These are phyloP conservation scores for Scyliorhinus canicula DNA, from an alignment of 2,797 vertebrate genomes.

Conservation along the genomic window DNA sequence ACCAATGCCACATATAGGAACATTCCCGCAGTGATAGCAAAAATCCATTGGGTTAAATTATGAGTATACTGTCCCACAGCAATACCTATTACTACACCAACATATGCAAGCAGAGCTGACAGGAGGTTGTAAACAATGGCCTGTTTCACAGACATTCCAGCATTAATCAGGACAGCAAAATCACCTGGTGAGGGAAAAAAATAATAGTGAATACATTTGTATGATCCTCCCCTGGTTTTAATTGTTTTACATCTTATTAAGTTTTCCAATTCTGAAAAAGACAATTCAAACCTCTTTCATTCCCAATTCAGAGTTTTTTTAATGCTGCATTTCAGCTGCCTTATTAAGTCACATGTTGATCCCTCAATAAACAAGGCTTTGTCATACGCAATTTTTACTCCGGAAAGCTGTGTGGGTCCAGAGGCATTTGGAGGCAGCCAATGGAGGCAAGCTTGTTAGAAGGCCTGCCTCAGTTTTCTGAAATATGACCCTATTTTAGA, in stretches of 20 bases:
- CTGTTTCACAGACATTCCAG: conserved; percentile 93
- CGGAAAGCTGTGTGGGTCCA: background rate
- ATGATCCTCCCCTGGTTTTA: background rate
- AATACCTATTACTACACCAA: conserved; percentile 91
- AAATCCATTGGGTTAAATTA: conserved; percentile 94
- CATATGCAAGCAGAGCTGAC: conserved; percentile 93
- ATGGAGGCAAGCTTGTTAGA: background rate
- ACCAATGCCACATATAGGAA: conserved; percentile 96
- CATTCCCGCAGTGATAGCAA: conserved; percentile 95
- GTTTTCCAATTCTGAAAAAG: background rate
- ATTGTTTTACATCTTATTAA: background rate
- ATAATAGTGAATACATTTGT: background rate
- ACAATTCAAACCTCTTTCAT: background rate
- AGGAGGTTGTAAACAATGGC: conserved; percentile 94
- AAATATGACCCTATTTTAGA: background rate
- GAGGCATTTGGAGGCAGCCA: background rate
- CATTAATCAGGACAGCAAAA: conserved; percentile 94
- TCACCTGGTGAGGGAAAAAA: conserved; percentile 67
- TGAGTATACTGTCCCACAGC: conserved; percentile 89
- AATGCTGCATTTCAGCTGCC: background rate
- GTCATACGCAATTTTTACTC: background rate
- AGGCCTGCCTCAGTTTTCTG: background rate
- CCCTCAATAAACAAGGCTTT: background rate
- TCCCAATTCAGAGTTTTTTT: background rate
- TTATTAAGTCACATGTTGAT: background rate